A percentile compares a stretch with the other conserved stretches of the same genome.
phyloP scores from a whole-genome alignment of 2,888 invertebrate genomes.

The Fragum whitleyi region DNA sequence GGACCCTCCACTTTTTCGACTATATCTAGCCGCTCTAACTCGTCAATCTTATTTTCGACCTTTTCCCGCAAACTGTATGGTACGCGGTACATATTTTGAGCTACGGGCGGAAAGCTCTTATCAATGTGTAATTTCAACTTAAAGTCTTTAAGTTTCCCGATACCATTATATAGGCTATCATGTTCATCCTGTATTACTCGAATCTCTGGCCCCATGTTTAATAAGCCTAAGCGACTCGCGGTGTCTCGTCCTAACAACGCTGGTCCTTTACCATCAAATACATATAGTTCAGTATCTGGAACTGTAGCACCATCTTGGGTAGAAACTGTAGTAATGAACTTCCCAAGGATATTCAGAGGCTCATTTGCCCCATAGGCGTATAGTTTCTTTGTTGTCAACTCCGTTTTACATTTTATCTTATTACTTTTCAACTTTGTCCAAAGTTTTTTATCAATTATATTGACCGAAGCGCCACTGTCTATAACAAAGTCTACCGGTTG shows the following conservation, averaged over 20 bases:
- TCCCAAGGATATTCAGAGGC: constrained; percentile 30
- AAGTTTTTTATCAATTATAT: constrained; percentile 31
- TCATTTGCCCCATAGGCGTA: constrained; percentile 44
- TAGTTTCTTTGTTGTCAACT: constrained; percentile 29
- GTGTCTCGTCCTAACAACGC: constrained; percentile 7
- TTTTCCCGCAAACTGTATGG: background rate
- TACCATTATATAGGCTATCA: background rate
- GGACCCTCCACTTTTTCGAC: constrained; percentile 41
- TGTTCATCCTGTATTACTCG: background rate
- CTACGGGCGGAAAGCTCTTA: background rate
- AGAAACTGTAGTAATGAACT: constrained; percentile 30
- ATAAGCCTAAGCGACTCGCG: background rate
- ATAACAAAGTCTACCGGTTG: constrained; percentile 31
- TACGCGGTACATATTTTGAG: background rate
- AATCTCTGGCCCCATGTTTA: background rate
- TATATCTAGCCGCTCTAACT: background rate
- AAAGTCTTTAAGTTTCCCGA: background rate
- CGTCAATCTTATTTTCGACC: background rate
- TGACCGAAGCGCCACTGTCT: constrained; percentile 50
- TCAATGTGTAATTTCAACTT: constrained; percentile 2
- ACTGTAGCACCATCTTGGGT: background rate
- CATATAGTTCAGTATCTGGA: constrained; percentile 39
- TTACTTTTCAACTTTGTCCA: constrained; percentile 45
- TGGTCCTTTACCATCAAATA: constrained; percentile 37
- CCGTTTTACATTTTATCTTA: constrained; percentile 37